Conservation (phyloP, 37 sponge, comb jelly and placozoan species). For the Cliona cf. orientalis region DNA sequence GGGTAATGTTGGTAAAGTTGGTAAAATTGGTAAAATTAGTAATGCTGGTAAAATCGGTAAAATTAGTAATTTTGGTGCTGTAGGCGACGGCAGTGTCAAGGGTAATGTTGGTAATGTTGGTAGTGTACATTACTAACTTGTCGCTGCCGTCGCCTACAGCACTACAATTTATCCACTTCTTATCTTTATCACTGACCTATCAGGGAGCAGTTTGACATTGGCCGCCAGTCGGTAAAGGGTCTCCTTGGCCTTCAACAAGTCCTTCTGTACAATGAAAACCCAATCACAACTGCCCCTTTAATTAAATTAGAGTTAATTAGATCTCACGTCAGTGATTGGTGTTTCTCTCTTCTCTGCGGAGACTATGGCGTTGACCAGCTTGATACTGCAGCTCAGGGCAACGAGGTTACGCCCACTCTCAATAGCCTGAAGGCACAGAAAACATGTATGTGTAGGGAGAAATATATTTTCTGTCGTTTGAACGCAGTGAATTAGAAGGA, state of each 20-base stretch:
- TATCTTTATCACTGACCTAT: slow-evolving; percentile 41
- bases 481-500: no score
- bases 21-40: no score
- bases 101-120: no score
- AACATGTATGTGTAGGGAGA: no score
- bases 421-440: slow-evolving; percentile 72
- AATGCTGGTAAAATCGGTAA: no score
- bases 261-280: slow-evolving; percentile 52
- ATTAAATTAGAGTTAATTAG: background rate
- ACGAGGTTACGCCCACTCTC: slow-evolving; percentile 84
- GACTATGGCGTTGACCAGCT: slow-evolving; percentile 79
- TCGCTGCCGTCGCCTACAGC: background rate
- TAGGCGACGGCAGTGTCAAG: no score
- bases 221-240: slow-evolving; percentile 66
- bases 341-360: slow-evolving; percentile 87
- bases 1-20: no score
- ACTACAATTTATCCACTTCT: background rate
- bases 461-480: no score
- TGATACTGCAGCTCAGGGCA: slow-evolving; percentile 87
- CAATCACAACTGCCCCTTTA: no score
- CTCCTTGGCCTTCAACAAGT: slow-evolving; percentile 83
- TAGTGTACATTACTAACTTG: no score
- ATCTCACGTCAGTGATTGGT: slow-evolving; percentile 83
- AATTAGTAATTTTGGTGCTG: no score
- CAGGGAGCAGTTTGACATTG: slow-evolving; percentile 80